Evolutionary conservation across 2,888 invertebrate species (phyloP).

Genomic region (Lasioglossum lativentre): DNA sequence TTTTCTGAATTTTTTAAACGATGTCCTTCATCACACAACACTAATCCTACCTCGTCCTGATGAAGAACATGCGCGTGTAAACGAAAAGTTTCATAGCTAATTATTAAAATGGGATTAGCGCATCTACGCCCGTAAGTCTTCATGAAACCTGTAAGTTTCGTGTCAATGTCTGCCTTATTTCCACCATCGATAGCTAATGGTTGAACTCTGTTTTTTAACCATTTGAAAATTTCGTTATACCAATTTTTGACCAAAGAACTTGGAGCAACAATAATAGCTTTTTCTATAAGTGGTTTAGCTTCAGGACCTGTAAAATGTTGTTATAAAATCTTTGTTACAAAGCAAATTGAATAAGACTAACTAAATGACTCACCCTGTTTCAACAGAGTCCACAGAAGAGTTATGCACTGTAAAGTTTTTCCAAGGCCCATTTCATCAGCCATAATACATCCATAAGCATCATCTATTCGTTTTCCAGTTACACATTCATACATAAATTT

Average conservation of each 20-base stretch:
- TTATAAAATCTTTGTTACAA: background rate
- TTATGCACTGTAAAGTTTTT: slow-evolving; percentile 99
- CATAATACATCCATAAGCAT: slow-evolving; percentile 98
- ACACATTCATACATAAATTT: slow-evolving; percentile 99
- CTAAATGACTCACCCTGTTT: slow-evolving; percentile 87
- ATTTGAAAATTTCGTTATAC: slow-evolving; percentile 99
- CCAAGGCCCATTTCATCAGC: slow-evolving; percentile 99
- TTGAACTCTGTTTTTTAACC: slow-evolving; percentile 94
- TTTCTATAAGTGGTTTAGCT: slow-evolving; percentile 94
- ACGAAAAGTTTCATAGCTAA: slow-evolving; percentile 99
- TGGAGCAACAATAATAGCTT: slow-evolving; percentile 98
- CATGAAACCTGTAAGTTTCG: slow-evolving; percentile 93
- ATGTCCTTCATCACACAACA: slow-evolving; percentile 99
- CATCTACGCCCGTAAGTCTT: slow-evolving; percentile 91
- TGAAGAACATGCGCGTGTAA: slow-evolving; percentile 96
- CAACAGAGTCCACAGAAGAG: slow-evolving; percentile 96
- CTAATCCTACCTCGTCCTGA: slow-evolving; percentile 95
- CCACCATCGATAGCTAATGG: slow-evolving; percentile 95
- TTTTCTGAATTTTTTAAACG: slow-evolving; percentile 99
- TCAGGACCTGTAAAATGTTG: slow-evolving; percentile 89
- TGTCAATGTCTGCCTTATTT: slow-evolving; percentile 94
- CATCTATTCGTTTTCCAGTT: slow-evolving; percentile 94
- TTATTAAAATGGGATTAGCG: slow-evolving; percentile 96
- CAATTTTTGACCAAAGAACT: slow-evolving; percentile 99
- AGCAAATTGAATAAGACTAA: background rate